Evolutionary conservation across 2,888 invertebrate species (phyloP).

Genomic region (Falcaria lacertinaria): DNA sequence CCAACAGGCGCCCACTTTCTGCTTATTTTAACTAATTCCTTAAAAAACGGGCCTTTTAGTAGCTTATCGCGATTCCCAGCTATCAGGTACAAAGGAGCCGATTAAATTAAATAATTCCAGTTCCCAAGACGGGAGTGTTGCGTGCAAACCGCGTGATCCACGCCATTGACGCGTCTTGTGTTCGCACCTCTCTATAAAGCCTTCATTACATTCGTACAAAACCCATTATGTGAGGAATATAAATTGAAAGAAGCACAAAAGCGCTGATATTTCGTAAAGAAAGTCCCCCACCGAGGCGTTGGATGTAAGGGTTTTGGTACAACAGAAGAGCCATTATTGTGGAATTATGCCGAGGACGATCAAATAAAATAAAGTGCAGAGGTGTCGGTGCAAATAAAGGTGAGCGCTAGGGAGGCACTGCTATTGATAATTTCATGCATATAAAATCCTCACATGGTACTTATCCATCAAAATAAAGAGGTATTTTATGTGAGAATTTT

Average conservation of each 20-base stretch:
- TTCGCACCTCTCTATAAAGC: slow-evolving; percentile 74
- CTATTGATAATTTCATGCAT: neutral
- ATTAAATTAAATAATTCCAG: slow-evolving; percentile 13
- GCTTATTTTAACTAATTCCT: slow-evolving; percentile 52
- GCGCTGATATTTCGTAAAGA: slow-evolving; percentile 71
- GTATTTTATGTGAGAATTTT: too few relatives aligned
- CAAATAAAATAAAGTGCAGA: slow-evolving; percentile 71
- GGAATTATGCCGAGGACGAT: slow-evolving; percentile 66
- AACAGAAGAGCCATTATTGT: slow-evolving; percentile 59
- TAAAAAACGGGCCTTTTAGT: slow-evolving; percentile 38
- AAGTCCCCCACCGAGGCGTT: slow-evolving; percentile 57
- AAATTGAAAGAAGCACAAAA: slow-evolving; percentile 67
- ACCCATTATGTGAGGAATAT: slow-evolving; percentile 64
- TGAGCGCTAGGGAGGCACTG: slow-evolving; percentile 24
- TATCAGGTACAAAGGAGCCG: neutral
- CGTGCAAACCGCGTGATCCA: slow-evolving; percentile 43
- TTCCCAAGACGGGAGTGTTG: slow-evolving; percentile 31
- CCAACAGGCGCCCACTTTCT: slow-evolving; percentile 56
- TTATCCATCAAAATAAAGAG: too few relatives aligned
- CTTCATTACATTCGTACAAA: slow-evolving; percentile 71
- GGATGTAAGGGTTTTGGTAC: slow-evolving; percentile 58
- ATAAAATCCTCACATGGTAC: too few relatives aligned
- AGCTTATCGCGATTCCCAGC: slow-evolving; percentile 36
- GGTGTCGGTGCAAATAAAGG: slow-evolving; percentile 60
- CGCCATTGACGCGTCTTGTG: slow-evolving; percentile 50